These are phyloP conservation scores for Macrotus californicus DNA, from an alignment of 2,113 vertebrate species.

Conservation along the genomic window DNA sequence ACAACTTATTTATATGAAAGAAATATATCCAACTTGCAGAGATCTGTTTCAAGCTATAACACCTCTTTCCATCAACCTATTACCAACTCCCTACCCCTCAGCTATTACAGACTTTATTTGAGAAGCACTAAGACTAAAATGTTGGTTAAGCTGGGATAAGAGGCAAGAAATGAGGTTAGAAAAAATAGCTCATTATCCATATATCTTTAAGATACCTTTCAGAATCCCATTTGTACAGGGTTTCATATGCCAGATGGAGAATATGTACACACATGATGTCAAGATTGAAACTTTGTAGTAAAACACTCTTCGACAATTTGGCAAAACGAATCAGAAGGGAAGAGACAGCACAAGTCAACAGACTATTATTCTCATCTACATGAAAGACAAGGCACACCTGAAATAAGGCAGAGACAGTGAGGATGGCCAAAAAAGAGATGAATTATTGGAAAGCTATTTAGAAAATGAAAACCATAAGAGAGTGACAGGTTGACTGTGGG, in stretches of 20 bases:
- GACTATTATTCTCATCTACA: background rate
- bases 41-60: background rate
- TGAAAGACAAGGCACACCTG: background rate
- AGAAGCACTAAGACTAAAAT: background rate
- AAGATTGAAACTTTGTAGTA: background rate
- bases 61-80: background rate
- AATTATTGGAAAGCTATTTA: background rate
- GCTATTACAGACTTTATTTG: background rate
- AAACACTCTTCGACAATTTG: background rate
- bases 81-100: background rate
- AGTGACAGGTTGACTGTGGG: background rate
- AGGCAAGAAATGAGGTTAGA: background rate
- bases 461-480: background rate
- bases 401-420: background rate
- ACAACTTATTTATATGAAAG: background rate
- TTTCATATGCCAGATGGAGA: background rate
- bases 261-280: background rate
- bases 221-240: background rate
- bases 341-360: background rate
- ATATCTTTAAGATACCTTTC: background rate
- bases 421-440: background rate
- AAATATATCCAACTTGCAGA: background rate
- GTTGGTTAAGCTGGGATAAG: background rate
- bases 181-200: background rate
- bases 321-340: background rate